These are phyloP conservation scores for Lordiphosa stackelbergi DNA, from an alignment of 1,140 invertebrate genomes.

Conservation along the genomic window DNA sequence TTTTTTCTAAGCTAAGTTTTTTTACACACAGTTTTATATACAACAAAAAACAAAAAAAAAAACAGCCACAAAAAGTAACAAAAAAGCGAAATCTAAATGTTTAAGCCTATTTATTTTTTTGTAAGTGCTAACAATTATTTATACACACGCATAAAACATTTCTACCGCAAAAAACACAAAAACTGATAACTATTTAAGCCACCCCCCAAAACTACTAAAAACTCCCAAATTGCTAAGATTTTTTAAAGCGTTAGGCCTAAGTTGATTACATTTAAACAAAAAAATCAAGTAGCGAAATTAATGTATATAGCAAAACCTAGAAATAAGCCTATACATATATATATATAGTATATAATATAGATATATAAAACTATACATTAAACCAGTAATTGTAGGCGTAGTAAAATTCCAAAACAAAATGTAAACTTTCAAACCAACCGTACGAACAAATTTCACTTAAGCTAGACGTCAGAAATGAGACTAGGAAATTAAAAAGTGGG, in stretches of 20 bases:
- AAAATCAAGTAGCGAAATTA: slow-evolving; percentile 44
- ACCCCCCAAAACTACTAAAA: slow-evolving; percentile 41
- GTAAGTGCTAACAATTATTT: slow-evolving; percentile 63
- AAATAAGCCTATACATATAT: slow-evolving; percentile 13
- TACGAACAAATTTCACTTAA: too few relatives aligned
- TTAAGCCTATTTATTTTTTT: slow-evolving; percentile 70
- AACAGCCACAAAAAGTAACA: slow-evolving; percentile 19
- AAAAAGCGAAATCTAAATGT: slow-evolving; percentile 62
- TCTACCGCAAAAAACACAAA: slow-evolving; percentile 27
- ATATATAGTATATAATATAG: slow-evolving; percentile 1
- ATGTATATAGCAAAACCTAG: slow-evolving; percentile 49
- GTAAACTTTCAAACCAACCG: slow-evolving; percentile 32
- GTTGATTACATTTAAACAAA: slow-evolving; percentile 26
- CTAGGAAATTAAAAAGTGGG: too few relatives aligned
- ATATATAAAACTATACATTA: slow-evolving; percentile 24
- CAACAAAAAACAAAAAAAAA: slow-evolving; percentile 8
- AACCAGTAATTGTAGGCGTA: slow-evolving; percentile 54
- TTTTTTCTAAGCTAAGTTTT: slow-evolving; percentile 44
- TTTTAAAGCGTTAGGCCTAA: slow-evolving; percentile 38
- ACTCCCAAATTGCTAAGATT: slow-evolving; percentile 57
- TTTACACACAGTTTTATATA: slow-evolving; percentile 60
- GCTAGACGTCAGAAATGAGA: too few relatives aligned
- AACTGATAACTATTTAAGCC: slow-evolving; percentile 70
- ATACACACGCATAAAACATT: slow-evolving; percentile 50
- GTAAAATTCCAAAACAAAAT: slow-evolving; percentile 44